Evolutionary conservation across 2,797 vertebrate species (phyloP), one percentile per base, ranked within the genome.

Genomic region (Prunella strophiata): DNA sequence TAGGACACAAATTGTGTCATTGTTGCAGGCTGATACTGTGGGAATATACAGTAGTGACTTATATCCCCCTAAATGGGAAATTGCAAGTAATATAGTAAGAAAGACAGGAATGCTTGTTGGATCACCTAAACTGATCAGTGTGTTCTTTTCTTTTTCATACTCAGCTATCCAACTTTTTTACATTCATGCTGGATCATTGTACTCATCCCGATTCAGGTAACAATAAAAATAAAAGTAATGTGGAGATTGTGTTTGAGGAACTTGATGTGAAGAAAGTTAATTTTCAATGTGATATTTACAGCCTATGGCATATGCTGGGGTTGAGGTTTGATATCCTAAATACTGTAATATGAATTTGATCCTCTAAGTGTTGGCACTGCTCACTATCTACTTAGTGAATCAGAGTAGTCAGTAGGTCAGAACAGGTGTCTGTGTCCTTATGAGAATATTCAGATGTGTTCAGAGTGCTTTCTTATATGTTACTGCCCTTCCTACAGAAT

Each of bases 101-200:
- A 83, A 38, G 26, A 57, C 68, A 17, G 45, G 88, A 73, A 54
- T 78, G 34, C 20, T 70, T 89, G 32, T 81, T 81, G 50, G 25
- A 32, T 70, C 23, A 58, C 54, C 38, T 86, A 85, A 92, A 95
- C 68, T 97, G 62, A 97, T 88, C 16, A 61, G 16, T 94, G 9
- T 96, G 71, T 95, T 96, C 74, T 92, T 96, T 92, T 96, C 86
- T 93, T 97, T 96, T 97, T 91, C 9, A n/a, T 85, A 16, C 11
- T 61, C 94, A 99, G 99, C 98, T 99, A 29, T 99, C 99, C 77
- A 98, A 98, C 94, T 99, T 99, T 96, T 99, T 99, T 96, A 98
- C 98, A 40, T 99, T 99, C 96, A 99, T 99, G 99, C 96, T 99
- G 94, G 98, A 99, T 97, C 98, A 98, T 96, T 98, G 98, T 95